Conservation (phyloP, 2,113 vertebrate genomes). For the Caretta caretta region DNA sequence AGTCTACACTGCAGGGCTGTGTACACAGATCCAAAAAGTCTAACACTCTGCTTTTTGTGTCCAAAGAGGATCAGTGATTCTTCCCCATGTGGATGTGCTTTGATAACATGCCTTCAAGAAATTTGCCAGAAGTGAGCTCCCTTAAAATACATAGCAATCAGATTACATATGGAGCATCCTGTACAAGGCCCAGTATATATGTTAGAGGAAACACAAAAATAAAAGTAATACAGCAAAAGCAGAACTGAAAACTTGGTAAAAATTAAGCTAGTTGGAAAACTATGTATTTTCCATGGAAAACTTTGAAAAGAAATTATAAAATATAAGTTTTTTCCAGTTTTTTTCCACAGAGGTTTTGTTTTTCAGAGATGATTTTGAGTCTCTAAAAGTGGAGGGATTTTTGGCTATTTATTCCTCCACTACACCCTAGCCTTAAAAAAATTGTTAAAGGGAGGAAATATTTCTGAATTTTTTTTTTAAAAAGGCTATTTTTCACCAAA, state of each 20-base stretch:
- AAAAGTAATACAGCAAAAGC: not conserved
- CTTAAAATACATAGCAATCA: not conserved
- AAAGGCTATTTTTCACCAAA: not conserved
- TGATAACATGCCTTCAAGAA: not conserved
- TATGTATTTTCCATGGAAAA: not conserved
- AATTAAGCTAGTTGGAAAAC: not conserved
- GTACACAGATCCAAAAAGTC: not conserved
- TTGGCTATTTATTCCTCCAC: not conserved
- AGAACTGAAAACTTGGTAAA: not conserved
- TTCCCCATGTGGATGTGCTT: not conserved
- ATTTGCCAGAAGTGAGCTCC: not conserved
- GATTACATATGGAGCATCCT: not conserved
- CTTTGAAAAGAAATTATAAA: not conserved
- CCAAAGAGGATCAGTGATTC: not conserved
- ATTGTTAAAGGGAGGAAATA: too few relatives aligned
- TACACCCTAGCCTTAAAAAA: not conserved
- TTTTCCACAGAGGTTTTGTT: not conserved
- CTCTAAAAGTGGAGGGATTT: not conserved
- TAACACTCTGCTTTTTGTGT: not conserved
- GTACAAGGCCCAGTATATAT: not conserved
- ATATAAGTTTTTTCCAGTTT: rapidly evolving
- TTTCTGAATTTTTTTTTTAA: too few relatives aligned
- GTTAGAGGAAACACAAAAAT: not conserved
- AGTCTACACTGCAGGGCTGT: not conserved
- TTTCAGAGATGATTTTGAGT: not conserved